Evolutionary conservation across 2,888 invertebrate genomes (phyloP), one percentile per base, ranked within the genome.

Genomic region (Oligia strigilis): DNA sequence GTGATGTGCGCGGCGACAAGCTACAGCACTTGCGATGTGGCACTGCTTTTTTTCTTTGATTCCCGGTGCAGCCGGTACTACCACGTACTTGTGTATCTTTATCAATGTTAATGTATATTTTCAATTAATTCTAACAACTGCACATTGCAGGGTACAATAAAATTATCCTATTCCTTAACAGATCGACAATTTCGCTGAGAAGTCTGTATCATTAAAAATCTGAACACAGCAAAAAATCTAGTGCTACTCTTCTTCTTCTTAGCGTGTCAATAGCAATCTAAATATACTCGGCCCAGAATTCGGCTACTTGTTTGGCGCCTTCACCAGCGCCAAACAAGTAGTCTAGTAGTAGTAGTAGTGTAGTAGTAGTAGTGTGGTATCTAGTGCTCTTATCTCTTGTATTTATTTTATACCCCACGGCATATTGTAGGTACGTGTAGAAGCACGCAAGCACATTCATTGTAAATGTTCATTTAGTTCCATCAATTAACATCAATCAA

Each of bases 401-500:
- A 11, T 4, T 40, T 52, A 17, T 52, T 19, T 52, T 11, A 17
- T 14, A 11, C 17, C 29, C n/a, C 36, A 23, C 6, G 11, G 36
- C 49, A 29, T 52, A 9, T 17, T 52, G n/a, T 14, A 23, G 11
- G 72, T n/a, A 13, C 52, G n/a, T 40, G 72, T 19, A 43, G 17
- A 23, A 14, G 14, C 23, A 72, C 9, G 17, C 13, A n/a, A 29
- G 4, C 8, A 46, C 5, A 29, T 52, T 13, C 2, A 29, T 23
- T n/a, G 36, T 72, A 19, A 11, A 36, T 49, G 5, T 74, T 60
- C 8, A 62, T 49, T 62, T 43, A 46, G 14, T 60, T 40, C 9
- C n/a, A 64, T 73, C 29, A 46, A n/a, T 64, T 43, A 81, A 43
- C 64, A 46, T 60, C 69, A 43, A 75, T n/a, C 58, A 29, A 29